phyloP scores from a whole-genome alignment of 1,140 invertebrate species.

The Macrobrachium nipponense region DNA sequence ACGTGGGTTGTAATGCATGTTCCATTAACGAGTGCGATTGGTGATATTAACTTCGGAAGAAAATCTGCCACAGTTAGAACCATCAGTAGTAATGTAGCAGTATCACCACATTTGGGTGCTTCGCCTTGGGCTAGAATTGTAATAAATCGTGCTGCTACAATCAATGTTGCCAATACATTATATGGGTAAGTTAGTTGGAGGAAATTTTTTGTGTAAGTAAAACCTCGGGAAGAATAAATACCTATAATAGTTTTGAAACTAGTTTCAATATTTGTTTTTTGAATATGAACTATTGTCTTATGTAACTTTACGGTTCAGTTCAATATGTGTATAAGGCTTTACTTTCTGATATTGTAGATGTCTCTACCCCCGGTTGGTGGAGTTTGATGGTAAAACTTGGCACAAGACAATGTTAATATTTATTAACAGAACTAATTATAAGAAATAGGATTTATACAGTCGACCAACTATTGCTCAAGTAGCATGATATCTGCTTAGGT shows the following conservation, averaged over 20 bases:
- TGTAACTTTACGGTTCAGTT: neutral
- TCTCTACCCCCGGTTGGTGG: too few relatives aligned
- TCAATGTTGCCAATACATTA: constrained; percentile 34
- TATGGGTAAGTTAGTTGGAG: constrained; percentile 11
- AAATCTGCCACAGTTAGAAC: constrained; percentile 5
- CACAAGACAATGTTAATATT: too few relatives aligned
- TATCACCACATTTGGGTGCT: constrained; percentile 55
- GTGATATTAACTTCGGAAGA: constrained; percentile 13
- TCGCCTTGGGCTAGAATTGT: constrained; percentile 60
- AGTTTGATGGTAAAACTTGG: too few relatives aligned
- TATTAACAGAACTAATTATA: too few relatives aligned
- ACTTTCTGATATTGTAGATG: too few relatives aligned
- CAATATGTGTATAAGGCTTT: too few relatives aligned
- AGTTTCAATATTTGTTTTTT: too few relatives aligned
- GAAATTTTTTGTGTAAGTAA: neutral
- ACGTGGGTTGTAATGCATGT: constrained; percentile 63
- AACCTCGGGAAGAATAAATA: neutral
- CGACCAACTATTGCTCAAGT: too few relatives aligned
- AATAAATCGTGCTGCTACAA: constrained; percentile 51
- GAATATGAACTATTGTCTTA: neutral
- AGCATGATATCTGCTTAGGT: too few relatives aligned
- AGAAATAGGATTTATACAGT: too few relatives aligned
- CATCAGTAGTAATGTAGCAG: constrained; percentile 8
- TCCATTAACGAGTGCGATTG: constrained; percentile 14
- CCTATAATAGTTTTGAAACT: too few relatives aligned